Evolutionary conservation across 1,140 invertebrate genomes (phyloP), one percentile per base, ranked within the genome.

Genomic region (Lucilia cuprina): DNA sequence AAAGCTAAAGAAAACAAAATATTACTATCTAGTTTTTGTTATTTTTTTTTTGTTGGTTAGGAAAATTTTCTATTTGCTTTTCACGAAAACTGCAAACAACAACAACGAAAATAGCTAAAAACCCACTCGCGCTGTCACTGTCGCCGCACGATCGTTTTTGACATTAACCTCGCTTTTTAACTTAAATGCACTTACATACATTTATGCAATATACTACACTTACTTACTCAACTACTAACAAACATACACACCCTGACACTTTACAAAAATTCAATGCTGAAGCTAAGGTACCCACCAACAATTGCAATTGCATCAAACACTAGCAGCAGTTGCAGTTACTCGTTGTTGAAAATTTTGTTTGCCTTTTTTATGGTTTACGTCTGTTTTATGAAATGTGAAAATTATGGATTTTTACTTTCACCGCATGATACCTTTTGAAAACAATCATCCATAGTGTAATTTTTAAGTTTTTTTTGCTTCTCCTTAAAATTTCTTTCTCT

Each of bases 381-480:
- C 8, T 49, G 74, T 85, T 85, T 83, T 70, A 83, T 60, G 82
- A 83, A 85, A 65, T 82, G 82, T 82, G 50, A 87, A 88, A 90
- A 89, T 88, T 90, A 88, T 90, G 89, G 89, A 89, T 89, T 90
- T 90, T 90, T 90, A 90, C 89, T 90, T 90, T 90, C 89, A 90
- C 89, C 89, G 86, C 89, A 89, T 35, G 82, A 65, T 82, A 82
- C 30, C 65, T 70, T 70, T 21, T 25, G 50, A 55, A 55, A 55
- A 55, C 50, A 55, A 55, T 41, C 41, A 55, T 41, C 41, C 5
- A 41, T 41, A 41, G 41, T 41, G 41, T 41, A 41, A 2, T 41
- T 41, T 41, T 41, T 41, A 41, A 3, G 0, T 41, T 41, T 41
- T 41, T 41, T 7, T 41, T 41, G 41, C 10, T 41, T 41, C 41